A percentile compares a stretch with the other conserved stretches of the same genome.
phyloP scores from a whole-genome alignment of 2,888 invertebrate species.

The Drosophila acutilabella region DNA sequence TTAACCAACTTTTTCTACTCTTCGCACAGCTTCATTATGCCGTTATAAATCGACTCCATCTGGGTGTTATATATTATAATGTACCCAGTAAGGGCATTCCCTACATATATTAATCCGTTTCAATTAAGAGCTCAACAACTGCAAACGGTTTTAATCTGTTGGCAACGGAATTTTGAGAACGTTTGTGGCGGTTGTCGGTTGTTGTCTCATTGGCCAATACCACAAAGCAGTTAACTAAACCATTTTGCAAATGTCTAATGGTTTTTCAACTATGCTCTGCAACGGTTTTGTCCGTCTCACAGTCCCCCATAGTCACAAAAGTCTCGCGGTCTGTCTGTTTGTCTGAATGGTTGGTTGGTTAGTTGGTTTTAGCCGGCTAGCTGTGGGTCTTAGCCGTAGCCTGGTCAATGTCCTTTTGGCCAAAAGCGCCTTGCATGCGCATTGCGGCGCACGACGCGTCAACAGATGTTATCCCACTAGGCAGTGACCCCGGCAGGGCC shows the following conservation, averaged over 20 bases:
- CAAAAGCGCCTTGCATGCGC: conserved; percentile 72
- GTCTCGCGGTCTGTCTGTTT: conserved; percentile 14
- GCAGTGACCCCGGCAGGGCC: conserved; percentile 78
- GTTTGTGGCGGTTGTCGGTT: neutral
- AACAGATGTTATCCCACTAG: conserved; percentile 76
- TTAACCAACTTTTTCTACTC: neutral
- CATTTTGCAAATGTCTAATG: conserved; percentile 63
- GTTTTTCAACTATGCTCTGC: conserved; percentile 43
- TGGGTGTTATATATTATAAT: conserved; percentile 13
- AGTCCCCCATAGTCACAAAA: conserved; percentile 28
- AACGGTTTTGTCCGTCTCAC: conserved; percentile 50
- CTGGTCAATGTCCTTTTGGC: conserved; percentile 55
- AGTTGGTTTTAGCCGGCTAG: conserved; percentile 8
- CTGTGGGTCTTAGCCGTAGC: neutral
- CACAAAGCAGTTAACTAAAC: conserved; percentile 29
- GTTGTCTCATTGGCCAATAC: conserved; percentile 25
- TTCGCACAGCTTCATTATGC: conserved; percentile 10
- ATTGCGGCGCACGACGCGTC: conserved; percentile 79
- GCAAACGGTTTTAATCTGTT: conserved; percentile 16
- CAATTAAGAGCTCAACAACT: conserved; percentile 38
- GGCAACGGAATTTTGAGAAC: conserved; percentile 28
- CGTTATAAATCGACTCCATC: conserved; percentile 7
- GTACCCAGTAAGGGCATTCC: conserved; percentile 20
- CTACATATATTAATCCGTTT: conserved; percentile 26
- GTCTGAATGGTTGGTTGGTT: conserved; percentile 1